Base-by-base conservation (phyloP, 1,140 invertebrate genomes). In the Sminthurides bifidus region DNA sequence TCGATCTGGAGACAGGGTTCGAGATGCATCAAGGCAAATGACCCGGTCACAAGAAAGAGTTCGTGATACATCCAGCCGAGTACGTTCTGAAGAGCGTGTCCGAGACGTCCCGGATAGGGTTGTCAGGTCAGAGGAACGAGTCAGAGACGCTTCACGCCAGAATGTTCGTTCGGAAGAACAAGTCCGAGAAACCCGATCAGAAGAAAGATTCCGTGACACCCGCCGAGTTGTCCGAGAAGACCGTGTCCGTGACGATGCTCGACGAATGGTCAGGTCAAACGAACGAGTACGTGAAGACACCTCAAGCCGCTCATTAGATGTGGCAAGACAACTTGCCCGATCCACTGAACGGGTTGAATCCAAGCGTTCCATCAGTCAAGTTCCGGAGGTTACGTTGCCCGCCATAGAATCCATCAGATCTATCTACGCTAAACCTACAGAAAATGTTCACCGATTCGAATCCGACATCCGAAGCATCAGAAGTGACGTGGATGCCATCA, bases 161-260 rank as follows among this genome's bases (percentile, higher is more conserved):
- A 21, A 31, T 15, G 48, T 50, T 31, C 48, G 48, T 17, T 15
- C 14, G 3, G 8, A 24, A 48, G 17, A 19, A n/a, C 6, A n/a
- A 17, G 41, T 43, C 21, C 33, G 33, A 10, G 33, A 35, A 10
- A n/a, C n/a, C 33, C 33, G 33, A 35, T 8, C 6, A 23, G 14
- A 43, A 17, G 45, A 30, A n/a, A n/a, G n/a, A n/a, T n/a, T 27
- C 10, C 27, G 37, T 8, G 48, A 51, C 4, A 30, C 2, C 15
- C 26, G 52, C 15, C 44, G 31, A 48, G 23, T 52, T 43, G 48
- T 52, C 1, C 58, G 53, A 29, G 58, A 60, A 17, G 37, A 21
- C n/a, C 27, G 26, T 43, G 44, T 23, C 6, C 48, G 59, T 8
- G 30, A 30, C 24, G 46, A 56, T 1, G 26, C 3, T 23, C 52